Evolutionary conservation across 1,140 invertebrate genomes (phyloP).

Genomic region (Drosophila melanica): DNA sequence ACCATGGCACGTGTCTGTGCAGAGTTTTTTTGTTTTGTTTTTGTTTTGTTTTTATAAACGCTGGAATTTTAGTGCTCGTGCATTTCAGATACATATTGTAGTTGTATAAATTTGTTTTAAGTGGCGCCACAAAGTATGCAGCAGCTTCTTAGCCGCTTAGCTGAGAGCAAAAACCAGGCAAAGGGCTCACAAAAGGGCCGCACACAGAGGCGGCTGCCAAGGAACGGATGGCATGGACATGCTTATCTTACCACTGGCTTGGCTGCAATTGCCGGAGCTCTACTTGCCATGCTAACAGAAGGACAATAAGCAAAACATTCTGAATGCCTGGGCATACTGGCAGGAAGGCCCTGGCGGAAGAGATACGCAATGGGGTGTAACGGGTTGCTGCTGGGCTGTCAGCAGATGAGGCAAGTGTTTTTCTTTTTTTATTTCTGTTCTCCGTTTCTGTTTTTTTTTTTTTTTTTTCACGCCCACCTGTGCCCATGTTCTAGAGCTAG

Average conservation of each 20-base stretch:
- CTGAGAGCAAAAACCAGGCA: neutral
- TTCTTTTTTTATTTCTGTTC: neutral
- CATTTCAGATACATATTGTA: conserved; percentile 5
- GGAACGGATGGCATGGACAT: conserved; percentile 6
- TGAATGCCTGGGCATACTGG: neutral
- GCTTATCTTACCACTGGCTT: conserved; percentile 31
- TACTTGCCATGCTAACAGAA: conserved; percentile 15
- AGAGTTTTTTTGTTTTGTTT: neutral
- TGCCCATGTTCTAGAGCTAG: conserved; percentile 1
- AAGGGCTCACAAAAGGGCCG: conserved; percentile 5
- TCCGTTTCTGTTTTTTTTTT: neutral
- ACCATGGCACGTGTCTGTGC: conserved; percentile 1
- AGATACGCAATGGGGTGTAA: conserved; percentile 1
- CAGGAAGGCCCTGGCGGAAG: neutral
- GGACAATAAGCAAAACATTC: conserved; percentile 42
- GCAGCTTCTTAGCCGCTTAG: conserved; percentile 19
- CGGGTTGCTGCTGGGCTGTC: neutral
- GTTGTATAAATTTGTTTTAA: conserved; percentile 39
- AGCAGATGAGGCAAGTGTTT: conserved; percentile 5
- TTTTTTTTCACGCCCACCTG: conserved; percentile 14
- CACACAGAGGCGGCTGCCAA: neutral
- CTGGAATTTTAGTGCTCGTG: conserved; percentile 5
- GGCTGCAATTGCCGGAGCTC: conserved; percentile 15
- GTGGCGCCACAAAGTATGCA: conserved; percentile 51
- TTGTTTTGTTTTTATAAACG: neutral